A percentile compares a stretch with the other conserved stretches of the same genome.
phyloP scores from a whole-genome alignment of 1,140 invertebrate genomes.

The Trichonephila inaurata region DNA sequence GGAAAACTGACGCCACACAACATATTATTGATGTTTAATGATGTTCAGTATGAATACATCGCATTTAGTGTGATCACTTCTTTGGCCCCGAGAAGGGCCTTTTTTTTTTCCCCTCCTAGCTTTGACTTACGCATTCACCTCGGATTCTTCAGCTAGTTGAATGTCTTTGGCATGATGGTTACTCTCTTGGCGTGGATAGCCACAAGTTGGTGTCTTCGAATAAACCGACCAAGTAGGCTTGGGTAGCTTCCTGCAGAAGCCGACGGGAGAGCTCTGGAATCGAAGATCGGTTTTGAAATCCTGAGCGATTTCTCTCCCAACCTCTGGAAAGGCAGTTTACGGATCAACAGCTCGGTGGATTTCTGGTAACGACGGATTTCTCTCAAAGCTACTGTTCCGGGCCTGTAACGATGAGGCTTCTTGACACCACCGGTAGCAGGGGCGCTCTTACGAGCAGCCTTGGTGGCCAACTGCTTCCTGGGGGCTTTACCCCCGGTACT shows the following conservation, averaged over 20 bases:
- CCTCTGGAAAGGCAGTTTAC: conserved; percentile 91
- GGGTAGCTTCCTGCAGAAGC: conserved; percentile 87
- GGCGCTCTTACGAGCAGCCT: conserved; percentile 82
- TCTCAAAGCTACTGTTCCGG: conserved; percentile 91
- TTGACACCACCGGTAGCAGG: conserved; percentile 83
- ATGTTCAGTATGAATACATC: too few relatives aligned
- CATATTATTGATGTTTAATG: too few relatives aligned
- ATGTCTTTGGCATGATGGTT: conserved; percentile 98
- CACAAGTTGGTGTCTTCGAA: conserved; percentile 96
- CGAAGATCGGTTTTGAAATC: conserved; percentile 85
- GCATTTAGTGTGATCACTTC: too few relatives aligned
- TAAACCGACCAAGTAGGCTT: conserved; percentile 92
- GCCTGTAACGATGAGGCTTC: conserved; percentile 85
- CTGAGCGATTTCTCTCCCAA: conserved; percentile 92
- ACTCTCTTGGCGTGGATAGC: conserved; percentile 96
- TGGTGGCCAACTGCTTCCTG: conserved; percentile 90
- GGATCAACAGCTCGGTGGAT: conserved; percentile 89
- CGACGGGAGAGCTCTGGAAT: conserved; percentile 83
- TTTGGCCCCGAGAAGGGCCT: too few relatives aligned
- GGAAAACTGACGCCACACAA: too few relatives aligned
- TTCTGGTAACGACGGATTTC: conserved; percentile 94
- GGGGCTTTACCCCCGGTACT: conserved; percentile 91
- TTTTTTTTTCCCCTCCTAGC: too few relatives aligned
- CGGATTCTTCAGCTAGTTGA: conserved; percentile 88
- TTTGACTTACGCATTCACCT: conserved; percentile 76